Percentiles rank a stretch among this genome's conserved stretches.
Evolutionary conservation across 2,888 invertebrate species (phyloP).

Genomic region (Xanthorhoe designata): DNA sequence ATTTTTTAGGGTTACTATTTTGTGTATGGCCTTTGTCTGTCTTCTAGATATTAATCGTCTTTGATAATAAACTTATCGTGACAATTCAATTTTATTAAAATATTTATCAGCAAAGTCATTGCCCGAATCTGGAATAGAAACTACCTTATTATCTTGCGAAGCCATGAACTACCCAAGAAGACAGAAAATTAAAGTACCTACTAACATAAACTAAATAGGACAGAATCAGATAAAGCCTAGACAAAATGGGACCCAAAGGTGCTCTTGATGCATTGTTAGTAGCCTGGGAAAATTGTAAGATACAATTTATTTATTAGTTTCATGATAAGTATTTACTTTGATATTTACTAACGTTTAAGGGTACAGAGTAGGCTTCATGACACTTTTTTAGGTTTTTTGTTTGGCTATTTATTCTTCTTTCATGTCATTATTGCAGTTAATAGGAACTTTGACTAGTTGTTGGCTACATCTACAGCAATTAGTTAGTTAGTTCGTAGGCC

Average conservation of each 20-base stretch:
- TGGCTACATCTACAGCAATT: too few species aligned
- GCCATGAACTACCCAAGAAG: slow-evolving; percentile 28
- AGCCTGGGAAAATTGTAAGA: slow-evolving; percentile 53
- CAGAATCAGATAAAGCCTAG: slow-evolving; percentile 49
- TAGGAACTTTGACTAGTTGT: too few species aligned
- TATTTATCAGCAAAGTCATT: slow-evolving; percentile 35
- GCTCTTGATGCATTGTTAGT: slow-evolving; percentile 58
- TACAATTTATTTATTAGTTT: slow-evolving; percentile 19
- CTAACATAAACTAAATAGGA: slow-evolving; percentile 57
- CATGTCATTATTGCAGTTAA: too few species aligned
- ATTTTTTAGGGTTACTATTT: too few species aligned
- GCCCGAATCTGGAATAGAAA: slow-evolving; percentile 42
- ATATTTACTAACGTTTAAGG: too few species aligned
- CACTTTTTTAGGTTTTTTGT: not conserved
- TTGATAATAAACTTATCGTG: not conserved
- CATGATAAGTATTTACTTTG: slow-evolving; percentile 16
- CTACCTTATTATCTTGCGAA: slow-evolving; percentile 37
- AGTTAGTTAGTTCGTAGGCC: too few species aligned
- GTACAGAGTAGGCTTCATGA: not conserved
- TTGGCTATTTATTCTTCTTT: too few species aligned
- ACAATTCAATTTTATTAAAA: slow-evolving; percentile 24
- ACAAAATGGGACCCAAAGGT: slow-evolving; percentile 67
- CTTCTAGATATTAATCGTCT: too few species aligned
- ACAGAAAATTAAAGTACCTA: slow-evolving; percentile 40
- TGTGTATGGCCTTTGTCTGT: too few species aligned